Evolutionary conservation across 1,140 invertebrate species (phyloP).

Genomic region (Polyergus mexicanus): DNA sequence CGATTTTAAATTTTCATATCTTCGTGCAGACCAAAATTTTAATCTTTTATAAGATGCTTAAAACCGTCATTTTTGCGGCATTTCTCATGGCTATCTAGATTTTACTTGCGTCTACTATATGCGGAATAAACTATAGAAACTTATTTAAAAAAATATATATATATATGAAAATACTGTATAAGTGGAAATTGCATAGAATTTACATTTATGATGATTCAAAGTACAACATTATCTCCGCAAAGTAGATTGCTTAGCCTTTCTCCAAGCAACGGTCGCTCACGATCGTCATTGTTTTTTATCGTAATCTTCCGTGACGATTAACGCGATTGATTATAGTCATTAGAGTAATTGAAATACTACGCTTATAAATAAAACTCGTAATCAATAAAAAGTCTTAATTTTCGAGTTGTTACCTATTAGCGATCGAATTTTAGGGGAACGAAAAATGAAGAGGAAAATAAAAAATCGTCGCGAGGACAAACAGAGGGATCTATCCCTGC

Average conservation of each 20-base stretch:
- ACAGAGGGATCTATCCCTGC: slow-evolving; percentile 24
- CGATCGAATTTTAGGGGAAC: slow-evolving; percentile 19
- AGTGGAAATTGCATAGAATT: slow-evolving; percentile 17
- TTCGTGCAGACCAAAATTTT: slow-evolving; percentile 44
- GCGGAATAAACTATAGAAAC: slow-evolving; percentile 15
- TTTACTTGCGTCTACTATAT: slow-evolving; percentile 27
- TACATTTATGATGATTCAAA: slow-evolving; percentile 42
- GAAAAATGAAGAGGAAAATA: slow-evolving; percentile 30
- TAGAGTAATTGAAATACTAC: slow-evolving; percentile 82
- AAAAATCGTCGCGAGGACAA: slow-evolving; percentile 27
- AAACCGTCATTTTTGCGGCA: slow-evolving; percentile 38
- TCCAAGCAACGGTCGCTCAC: slow-evolving; percentile 30
- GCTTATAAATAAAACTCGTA: slow-evolving; percentile 77
- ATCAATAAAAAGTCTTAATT: slow-evolving; percentile 61
- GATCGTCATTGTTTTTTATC: slow-evolving; percentile 50
- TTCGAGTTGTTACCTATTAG: slow-evolving; percentile 65
- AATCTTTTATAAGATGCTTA: slow-evolving; percentile 54
- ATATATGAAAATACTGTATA: neutral
- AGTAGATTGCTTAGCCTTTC: slow-evolving; percentile 44
- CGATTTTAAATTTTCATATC: slow-evolving; percentile 67
- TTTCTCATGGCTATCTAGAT: slow-evolving; percentile 15
- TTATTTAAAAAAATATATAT: slow-evolving; percentile 14
- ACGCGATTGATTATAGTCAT: slow-evolving; percentile 67
- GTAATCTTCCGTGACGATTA: slow-evolving; percentile 58
- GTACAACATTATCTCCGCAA: slow-evolving; percentile 50